Evolutionary conservation across 2,797 vertebrate species (phyloP).

Genomic region (Lepilemur ruficaudatus): DNA sequence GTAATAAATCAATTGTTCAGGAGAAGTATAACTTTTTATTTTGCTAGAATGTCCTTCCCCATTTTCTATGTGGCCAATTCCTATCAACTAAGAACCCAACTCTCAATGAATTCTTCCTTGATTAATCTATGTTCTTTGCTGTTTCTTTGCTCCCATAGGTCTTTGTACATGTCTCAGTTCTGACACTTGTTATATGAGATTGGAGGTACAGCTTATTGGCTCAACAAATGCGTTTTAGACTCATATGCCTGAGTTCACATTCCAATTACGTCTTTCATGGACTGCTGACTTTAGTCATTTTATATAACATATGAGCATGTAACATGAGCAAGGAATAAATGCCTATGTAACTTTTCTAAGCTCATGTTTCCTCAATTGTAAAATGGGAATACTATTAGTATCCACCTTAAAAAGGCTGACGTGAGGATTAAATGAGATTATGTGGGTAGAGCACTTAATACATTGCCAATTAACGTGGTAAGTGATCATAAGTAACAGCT

Average conservation of each 20-base stretch:
- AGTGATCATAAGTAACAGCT: background rate
- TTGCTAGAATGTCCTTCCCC: background rate
- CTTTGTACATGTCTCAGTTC: background rate
- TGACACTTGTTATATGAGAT: background rate
- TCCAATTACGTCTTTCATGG: slow-evolving; percentile 3
- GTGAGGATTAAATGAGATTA: background rate
- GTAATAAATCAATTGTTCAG: background rate
- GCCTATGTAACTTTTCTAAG: background rate
- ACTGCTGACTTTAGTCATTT: background rate
- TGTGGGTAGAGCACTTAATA: background rate
- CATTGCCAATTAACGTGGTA: background rate
- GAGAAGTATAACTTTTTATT: background rate
- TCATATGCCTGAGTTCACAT: slow-evolving; percentile 4
- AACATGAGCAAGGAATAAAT: background rate
- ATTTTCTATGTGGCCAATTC: background rate
- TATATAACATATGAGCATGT: background rate
- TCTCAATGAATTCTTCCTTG: background rate
- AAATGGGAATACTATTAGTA: background rate
- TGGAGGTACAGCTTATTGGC: background rate
- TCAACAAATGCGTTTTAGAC: background rate
- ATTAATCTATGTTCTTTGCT: background rate
- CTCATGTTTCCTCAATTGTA: background rate
- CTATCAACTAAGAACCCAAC: background rate
- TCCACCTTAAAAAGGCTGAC: background rate
- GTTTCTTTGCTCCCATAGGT: background rate